Conservation (phyloP, 35 echinoderm and acorn worm genomes). For the Holothuria glaberrima region DNA sequence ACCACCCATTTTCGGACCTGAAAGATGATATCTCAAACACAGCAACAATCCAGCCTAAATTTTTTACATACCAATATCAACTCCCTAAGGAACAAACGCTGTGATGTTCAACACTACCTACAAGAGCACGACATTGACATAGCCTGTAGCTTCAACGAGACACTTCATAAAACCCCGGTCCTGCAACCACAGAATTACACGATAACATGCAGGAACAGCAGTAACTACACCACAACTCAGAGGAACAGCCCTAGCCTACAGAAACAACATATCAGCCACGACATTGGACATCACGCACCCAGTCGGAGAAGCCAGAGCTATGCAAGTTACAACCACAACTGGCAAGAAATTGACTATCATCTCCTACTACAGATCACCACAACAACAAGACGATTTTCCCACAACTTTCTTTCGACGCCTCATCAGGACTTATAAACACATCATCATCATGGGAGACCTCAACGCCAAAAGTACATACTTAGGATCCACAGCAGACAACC, state of each 20-base stretch:
- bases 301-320: not conserved
- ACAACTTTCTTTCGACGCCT: not conserved
- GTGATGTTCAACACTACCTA: not conserved
- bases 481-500: conserved; percentile 11
- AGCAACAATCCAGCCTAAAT: not conserved
- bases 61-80: conserved; percentile 26
- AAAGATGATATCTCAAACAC: not conserved
- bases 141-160: conserved; percentile 41
- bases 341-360: conserved; percentile 1
- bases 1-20: not conserved
- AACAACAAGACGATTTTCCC: not conserved
- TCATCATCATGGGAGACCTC: conserved; percentile 34
- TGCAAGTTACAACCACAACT: not conserved
- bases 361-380: not conserved
- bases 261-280: no score
- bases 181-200: not conserved
- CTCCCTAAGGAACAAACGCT: conserved; percentile 4
- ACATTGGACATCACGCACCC: not conserved
- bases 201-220: not conserved
- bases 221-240: no score
- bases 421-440: conserved; percentile 1
- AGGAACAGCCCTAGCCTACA: no score
- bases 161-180: not conserved
- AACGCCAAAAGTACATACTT: conserved; percentile 13
- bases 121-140: not conserved